A percentile compares a stretch with the other conserved stretches of the same genome.
These are phyloP conservation scores for Ostrea denselamellosa DNA, from an alignment of 1,140 invertebrate species.

Conservation along the genomic window DNA sequence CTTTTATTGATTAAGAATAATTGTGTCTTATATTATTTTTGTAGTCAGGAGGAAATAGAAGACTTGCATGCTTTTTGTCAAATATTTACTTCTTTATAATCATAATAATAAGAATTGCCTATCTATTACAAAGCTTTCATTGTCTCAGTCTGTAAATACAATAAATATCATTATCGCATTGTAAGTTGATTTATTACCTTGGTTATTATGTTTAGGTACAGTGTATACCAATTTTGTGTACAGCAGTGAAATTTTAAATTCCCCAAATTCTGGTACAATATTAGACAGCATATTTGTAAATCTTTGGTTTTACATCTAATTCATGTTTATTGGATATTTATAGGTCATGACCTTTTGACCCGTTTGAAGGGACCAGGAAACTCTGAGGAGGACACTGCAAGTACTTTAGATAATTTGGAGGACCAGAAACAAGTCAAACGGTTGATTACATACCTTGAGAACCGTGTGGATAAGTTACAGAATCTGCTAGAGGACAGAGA, in stretches of 20 bases:
- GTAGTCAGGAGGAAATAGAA: neutral
- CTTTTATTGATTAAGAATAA: neutral
- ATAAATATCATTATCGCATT: neutral
- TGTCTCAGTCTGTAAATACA: neutral
- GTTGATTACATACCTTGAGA: conserved; percentile 75
- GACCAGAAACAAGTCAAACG: conserved; percentile 76
- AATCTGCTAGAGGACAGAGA: conserved; percentile 76
- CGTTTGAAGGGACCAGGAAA: conserved; percentile 71
- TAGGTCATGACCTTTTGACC: conserved; percentile 77
- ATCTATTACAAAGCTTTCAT: neutral
- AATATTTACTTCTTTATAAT: neutral
- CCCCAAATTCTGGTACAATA: too few species aligned
- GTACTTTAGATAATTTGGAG: conserved; percentile 76
- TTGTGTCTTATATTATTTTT: too few species aligned
- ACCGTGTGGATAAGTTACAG: conserved; percentile 71
- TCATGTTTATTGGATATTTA: neutral
- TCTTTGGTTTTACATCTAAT: too few species aligned
- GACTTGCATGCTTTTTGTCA: neutral
- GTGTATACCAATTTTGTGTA: neutral
- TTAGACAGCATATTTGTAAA: too few species aligned
- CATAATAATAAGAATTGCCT: neutral
- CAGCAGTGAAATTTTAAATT: neutral
- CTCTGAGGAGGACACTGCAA: conserved; percentile 70
- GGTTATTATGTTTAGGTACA: too few species aligned
- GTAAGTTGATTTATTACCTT: too few species aligned